Conservation (phyloP, 2,888 invertebrate genomes). For the Ophion slaviceki region DNA sequence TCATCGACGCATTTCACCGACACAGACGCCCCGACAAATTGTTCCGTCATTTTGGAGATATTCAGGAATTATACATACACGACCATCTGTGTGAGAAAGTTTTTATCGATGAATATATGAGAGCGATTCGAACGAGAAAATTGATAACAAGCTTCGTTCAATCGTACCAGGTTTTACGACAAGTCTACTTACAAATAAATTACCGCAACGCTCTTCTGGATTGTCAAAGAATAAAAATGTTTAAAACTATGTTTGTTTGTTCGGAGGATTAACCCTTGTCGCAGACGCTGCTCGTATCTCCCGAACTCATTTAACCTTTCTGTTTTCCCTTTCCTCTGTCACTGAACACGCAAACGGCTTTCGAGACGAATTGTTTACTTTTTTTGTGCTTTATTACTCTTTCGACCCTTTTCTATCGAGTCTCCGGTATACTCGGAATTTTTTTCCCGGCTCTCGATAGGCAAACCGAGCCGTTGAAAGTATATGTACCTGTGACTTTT, state of each 20-base stretch:
- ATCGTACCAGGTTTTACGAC: not conserved
- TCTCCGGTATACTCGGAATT: not conserved
- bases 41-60: conserved; percentile 77
- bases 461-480: conserved; percentile 10
- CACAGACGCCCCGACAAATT: conserved; percentile 89
- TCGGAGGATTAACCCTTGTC: conserved; percentile 8
- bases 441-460: not conserved
- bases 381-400: not conserved
- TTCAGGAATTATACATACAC: conserved; percentile 6
- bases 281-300: conserved; percentile 1
- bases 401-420: not conserved
- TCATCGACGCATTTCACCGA: conserved; percentile 92
- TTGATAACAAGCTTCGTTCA: not conserved
- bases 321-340: not conserved
- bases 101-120: not conserved
- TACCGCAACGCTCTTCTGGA: conserved; percentile 13
- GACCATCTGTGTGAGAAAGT: not conserved
- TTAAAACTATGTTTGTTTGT: conserved; percentile 4
- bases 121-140: not conserved
- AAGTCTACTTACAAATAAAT: conserved; percentile 21
- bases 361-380: not conserved
- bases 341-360: not conserved
- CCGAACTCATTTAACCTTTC: conserved; percentile 25
- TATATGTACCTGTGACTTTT: not conserved
- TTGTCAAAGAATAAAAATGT: conserved; percentile 26